Percentiles rank a stretch among this genome's conserved stretches.
These are phyloP conservation scores for Candoia aspera DNA, from an alignment of 2,113 vertebrate species.

Conservation along the genomic window DNA sequence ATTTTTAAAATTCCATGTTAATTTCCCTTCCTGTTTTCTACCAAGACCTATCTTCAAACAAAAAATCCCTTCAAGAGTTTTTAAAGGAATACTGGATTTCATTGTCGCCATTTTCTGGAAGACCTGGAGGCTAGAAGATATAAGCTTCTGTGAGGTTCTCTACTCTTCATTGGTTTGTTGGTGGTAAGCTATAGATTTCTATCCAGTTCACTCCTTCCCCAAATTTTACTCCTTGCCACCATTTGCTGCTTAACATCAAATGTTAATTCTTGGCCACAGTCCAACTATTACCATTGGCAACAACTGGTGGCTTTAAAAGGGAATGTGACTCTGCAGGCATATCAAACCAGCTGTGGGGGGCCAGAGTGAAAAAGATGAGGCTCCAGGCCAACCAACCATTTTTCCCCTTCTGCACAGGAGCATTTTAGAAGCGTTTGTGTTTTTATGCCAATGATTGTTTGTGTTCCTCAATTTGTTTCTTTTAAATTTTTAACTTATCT, in stretches of 20 bases:
- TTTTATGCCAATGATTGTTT: background rate
- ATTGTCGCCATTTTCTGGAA: slow-evolving; percentile 28
- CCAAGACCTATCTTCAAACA: slow-evolving; percentile 37
- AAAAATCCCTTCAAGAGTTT: background rate
- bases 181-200: background rate
- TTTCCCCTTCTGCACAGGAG: background rate
- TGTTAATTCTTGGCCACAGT: background rate
- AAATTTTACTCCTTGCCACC: background rate
- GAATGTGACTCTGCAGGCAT: background rate
- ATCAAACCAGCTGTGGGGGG: background rate
- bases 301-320: background rate
- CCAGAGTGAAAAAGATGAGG: background rate
- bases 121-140: slow-evolving; percentile 44
- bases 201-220: background rate
- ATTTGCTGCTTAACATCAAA: background rate
- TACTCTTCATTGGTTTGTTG: background rate
- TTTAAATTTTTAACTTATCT: no score
- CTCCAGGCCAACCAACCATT: background rate
- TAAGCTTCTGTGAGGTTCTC: background rate
- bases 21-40: slow-evolving; percentile 49
- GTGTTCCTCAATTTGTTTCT: background rate
- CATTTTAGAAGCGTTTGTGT: background rate
- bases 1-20: slow-evolving; percentile 55
- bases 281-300: background rate
- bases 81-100: background rate